Percentiles rank a stretch among this genome's conserved stretches.
These are phyloP conservation scores for Halictus quadricinctus DNA, from an alignment of 2,888 invertebrate species.

Conservation along the genomic window DNA sequence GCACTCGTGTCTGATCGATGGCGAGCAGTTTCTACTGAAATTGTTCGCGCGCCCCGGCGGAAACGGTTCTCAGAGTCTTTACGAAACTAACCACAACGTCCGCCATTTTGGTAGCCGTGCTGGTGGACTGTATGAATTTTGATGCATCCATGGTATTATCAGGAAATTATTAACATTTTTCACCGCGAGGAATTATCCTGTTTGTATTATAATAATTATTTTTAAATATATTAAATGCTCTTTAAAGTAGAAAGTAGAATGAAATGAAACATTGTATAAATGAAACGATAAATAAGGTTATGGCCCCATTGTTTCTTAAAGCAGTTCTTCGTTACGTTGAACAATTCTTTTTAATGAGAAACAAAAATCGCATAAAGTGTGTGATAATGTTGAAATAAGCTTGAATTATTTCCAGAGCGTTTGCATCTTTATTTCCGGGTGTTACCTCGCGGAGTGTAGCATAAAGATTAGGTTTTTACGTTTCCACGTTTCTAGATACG, in stretches of 20 bases:
- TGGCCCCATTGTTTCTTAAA: too few relatives aligned
- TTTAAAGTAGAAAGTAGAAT: too few relatives aligned
- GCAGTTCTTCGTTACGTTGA: too few relatives aligned
- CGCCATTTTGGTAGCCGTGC: neutral
- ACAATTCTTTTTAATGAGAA: too few relatives aligned
- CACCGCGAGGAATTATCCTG: too few relatives aligned
- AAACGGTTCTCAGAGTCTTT: neutral
- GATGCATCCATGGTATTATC: neutral
- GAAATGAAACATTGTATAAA: too few relatives aligned
- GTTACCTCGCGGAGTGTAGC: neutral
- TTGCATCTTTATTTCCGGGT: neutral
- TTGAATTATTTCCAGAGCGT: neutral
- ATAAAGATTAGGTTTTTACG: neutral
- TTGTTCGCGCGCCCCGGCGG: neutral
- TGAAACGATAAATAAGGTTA: too few relatives aligned
- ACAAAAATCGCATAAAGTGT: too few relatives aligned
- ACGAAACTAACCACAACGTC: neutral
- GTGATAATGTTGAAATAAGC: too few relatives aligned
- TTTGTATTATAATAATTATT: too few relatives aligned
- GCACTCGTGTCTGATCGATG: conserved; percentile 45
- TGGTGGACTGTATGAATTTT: neutral
- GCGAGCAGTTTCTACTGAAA: conserved; percentile 54
- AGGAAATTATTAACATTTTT: too few relatives aligned
- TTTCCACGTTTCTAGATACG: neutral
- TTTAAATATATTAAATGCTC: too few relatives aligned